Percentiles rank a stretch among this genome's conserved stretches.
phyloP scores from a whole-genome alignment of 2,797 vertebrate genomes.

The Loriculus beryllinus region DNA sequence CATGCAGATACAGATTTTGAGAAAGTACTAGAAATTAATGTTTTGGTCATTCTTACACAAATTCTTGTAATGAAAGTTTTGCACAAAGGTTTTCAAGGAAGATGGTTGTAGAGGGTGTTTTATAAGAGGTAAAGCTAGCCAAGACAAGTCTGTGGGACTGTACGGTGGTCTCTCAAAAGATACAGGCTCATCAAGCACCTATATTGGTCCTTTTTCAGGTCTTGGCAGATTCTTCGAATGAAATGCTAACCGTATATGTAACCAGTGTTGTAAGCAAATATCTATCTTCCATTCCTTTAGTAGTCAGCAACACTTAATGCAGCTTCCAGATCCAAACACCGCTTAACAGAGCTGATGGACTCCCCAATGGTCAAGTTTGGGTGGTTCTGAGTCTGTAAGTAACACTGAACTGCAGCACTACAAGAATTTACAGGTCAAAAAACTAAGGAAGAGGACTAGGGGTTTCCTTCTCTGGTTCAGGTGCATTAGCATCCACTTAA shows the following conservation, averaged over 20 bases:
- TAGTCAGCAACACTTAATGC: not conserved
- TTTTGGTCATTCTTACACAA: not conserved
- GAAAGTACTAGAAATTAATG: not conserved
- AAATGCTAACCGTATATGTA: not conserved
- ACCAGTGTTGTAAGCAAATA: not conserved
- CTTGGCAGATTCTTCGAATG: not conserved
- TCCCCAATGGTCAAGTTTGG: not conserved
- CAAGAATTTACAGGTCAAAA: not conserved
- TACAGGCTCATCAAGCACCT: not conserved
- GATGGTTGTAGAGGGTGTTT: not conserved
- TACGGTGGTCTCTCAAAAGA: not conserved
- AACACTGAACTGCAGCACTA: not conserved
- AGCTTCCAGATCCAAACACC: not conserved
- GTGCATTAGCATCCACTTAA: not conserved
- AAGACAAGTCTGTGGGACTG: not conserved
- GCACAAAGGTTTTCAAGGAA: not conserved
- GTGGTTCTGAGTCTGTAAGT: not conserved
- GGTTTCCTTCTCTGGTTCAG: not conserved
- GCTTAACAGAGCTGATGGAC: not conserved
- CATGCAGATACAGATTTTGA: not conserved
- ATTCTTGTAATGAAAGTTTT: not conserved
- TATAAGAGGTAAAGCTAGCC: not conserved
- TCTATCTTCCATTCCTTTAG: not conserved
- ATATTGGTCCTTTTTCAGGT: not conserved
- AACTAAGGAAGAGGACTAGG: not conserved